Base-by-base conservation (phyloP, 1,140 invertebrate genomes). In the Drosophila quadrilineata region DNA sequence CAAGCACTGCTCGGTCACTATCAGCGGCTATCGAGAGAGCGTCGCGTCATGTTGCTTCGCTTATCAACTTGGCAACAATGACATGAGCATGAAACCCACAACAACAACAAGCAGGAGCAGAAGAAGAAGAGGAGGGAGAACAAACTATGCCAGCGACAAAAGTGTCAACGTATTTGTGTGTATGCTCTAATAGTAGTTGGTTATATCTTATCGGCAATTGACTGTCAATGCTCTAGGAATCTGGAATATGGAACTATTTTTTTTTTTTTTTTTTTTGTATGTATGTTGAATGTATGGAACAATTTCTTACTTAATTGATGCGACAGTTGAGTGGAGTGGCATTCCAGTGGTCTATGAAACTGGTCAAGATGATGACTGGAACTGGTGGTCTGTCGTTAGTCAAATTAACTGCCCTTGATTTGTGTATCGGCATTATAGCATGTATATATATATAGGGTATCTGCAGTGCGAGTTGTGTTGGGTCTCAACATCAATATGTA, bases 151-250 rank as follows among this genome's bases (percentile, higher is more conserved):
- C 68, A 69, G 38, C 19, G 8, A 50, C 16, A 28, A 26, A 12
- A 8, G 4, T 36, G n/a, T 26, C 6, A 6, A 12, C 6, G 16
- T 19, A 29, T 36, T 19, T 57, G 56, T 9, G 46, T 12, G 60
- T 21, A 24, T 35, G 19, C 38, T 52, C 29, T 63, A 56, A 50
- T 59, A 36, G 63, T 52, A 36, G 63, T 52, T 54, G 60, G 45
- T 71, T 76, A 84, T 82, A 82, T 82, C 76, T 82, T 82, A 82
- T 82, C 69, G 59, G 54, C 54, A 66, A 70, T 70, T 70, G 57
- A 38, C 50, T 59, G 62, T 53, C 43, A 65, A 58, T 65, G 62
- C 62, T 50, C 53, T n/a, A n/a, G n/a, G n/a, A n/a, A n/a, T n/a
- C n/a, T n/a, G n/a, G n/a, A n/a, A n/a, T n/a, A n/a, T n/a, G n/a